A percentile compares a stretch with the other conserved stretches of the same genome.
phyloP scores from a whole-genome alignment of 2,888 invertebrate species.

The Pristionchus exspectatus region DNA sequence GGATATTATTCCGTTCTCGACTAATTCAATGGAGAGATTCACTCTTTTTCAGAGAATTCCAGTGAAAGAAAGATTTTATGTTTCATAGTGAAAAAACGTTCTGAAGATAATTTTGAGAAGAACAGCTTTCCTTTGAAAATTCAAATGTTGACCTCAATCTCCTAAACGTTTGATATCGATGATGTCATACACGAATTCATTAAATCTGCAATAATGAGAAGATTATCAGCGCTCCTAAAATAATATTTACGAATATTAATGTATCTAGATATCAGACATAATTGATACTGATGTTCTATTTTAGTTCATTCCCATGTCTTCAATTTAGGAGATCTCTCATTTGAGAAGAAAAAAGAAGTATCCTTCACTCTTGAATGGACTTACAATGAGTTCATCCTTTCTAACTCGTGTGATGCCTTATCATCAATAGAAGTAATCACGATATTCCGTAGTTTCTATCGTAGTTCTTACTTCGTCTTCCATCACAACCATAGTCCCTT shows the following conservation, averaged over 20 bases:
- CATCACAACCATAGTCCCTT: neutral
- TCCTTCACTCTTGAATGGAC: neutral
- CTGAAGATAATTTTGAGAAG: too few relatives aligned
- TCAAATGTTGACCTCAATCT: too few relatives aligned
- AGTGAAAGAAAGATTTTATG: too few relatives aligned
- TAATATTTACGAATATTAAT: neutral
- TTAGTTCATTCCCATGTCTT: neutral
- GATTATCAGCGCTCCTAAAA: neutral
- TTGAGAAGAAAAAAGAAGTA: neutral
- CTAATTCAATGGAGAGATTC: neutral
- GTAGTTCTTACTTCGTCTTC: neutral
- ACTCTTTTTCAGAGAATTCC: neutral
- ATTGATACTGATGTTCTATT: neutral
- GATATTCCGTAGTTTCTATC: neutral
- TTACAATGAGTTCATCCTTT: neutral
- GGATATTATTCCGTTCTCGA: neutral
- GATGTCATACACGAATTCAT: too few relatives aligned
- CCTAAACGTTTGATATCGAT: too few relatives aligned
- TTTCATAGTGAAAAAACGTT: too few relatives aligned
- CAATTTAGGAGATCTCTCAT: neutral
- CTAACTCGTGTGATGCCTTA: neutral
- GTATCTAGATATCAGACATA: neutral
- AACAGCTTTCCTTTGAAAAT: too few relatives aligned
- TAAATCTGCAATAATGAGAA: too few relatives aligned
- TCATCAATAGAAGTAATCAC: neutral